Conservation (phyloP, 2,888 invertebrate species). For the Panopea generosa region DNA sequence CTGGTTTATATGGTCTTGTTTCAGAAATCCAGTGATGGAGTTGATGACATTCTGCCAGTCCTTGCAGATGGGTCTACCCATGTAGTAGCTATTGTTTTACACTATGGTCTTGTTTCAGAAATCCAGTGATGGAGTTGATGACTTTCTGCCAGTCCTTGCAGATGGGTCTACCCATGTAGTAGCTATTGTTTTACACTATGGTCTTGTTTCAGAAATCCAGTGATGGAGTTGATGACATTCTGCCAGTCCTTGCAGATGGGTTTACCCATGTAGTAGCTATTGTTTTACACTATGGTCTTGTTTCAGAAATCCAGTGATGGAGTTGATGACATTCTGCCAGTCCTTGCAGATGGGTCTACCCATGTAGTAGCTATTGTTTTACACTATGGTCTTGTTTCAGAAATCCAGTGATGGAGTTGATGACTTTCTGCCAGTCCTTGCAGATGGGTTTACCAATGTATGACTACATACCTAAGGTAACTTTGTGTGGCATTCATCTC, state of each 20-base stretch:
- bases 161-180: constrained; percentile 73
- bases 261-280: constrained; percentile 75
- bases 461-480: constrained; percentile 69
- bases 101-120: constrained; percentile 59
- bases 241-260: constrained; percentile 70
- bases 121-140: constrained; percentile 75
- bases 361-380: too few relatives aligned
- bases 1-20: constrained; percentile 18
- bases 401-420: constrained; percentile 76
- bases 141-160: constrained; percentile 69
- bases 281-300: too few relatives aligned
- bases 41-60: constrained; percentile 72
- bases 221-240: constrained; percentile 72
- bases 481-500: too few relatives aligned
- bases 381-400: constrained; percentile 50
- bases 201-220: constrained; percentile 71
- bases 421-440: constrained; percentile 68
- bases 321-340: too few relatives aligned
- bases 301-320: too few relatives aligned
- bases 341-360: too few relatives aligned
- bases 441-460: constrained; percentile 73
- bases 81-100: too few relatives aligned
- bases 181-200: too few relatives aligned
- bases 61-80: constrained; percentile 69
- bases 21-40: constrained; percentile 76